Base-by-base conservation (phyloP, 2,797 vertebrate genomes). In the Scarus forsteni region DNA sequence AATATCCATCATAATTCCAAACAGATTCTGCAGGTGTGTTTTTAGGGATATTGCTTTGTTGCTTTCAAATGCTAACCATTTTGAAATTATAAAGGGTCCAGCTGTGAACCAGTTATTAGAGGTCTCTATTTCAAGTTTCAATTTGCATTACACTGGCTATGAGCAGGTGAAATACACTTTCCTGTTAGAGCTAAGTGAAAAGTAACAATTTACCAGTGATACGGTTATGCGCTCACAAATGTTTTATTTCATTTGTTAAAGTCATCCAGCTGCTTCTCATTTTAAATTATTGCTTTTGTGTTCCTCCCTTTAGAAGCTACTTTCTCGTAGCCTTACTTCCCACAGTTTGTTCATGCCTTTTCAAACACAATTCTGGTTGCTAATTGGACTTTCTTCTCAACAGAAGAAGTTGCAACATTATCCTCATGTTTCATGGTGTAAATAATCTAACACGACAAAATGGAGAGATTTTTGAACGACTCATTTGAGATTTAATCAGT, bases 291-390 rank as follows among this genome's bases (percentile, higher is more conserved):
- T 57, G 50, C n/a, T 7, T 8, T n/a, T 39, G 27, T 52, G 8
- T 49, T 54, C 8, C 18, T 38, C 12, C 5, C 5, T 12, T 44
- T 3, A 42, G 27, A 13, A 36, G 14, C 62, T 35, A 15, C 16
- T 8, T 7, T 34, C 10, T 56, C n/a, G 6, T 43, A 13, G 49
- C 18, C 10, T 27, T 51, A 45, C 38, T n/a, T 10, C 7, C 1
- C 36, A 42, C 40, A 35, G 46, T 52, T 62, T 49, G 6, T 27
- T 43, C 43, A 38, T 40, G 48, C 36, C 51, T 61, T 73, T 56
- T 50, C 27, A 46, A 69, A 8, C 12, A 34, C 10, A 8, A 19
- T 10, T 34, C 13, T 51, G 18, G 44, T 15, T 36, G 11, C 18
- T 67, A 3, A 38, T 50, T 49, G 18, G 50, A 65, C 15, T 7